Evolutionary conservation across 2,888 invertebrate species (phyloP), one percentile per base, ranked within the genome.

Genomic region (Macroteleia sp.): DNA sequence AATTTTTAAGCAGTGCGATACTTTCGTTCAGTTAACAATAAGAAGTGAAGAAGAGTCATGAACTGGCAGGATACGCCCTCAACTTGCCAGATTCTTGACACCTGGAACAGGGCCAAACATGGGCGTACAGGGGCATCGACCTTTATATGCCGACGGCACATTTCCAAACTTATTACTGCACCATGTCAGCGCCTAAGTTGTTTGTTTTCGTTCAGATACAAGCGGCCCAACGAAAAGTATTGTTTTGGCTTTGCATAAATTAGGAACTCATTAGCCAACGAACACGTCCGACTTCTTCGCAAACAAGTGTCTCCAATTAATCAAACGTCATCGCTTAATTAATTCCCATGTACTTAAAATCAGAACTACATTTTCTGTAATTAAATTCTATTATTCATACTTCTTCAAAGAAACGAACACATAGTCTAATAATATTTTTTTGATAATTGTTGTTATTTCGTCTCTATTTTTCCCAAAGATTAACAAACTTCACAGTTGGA

Each of bases 21-120:
- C 76, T 80, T 80, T 78, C 73, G 76, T 78, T 82, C 62, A 76
- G 62, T 81, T 79, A 71, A 67, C 62, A 73, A 73, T 73, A 77
- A 73, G 71, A 73, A 73, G 62, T 61, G 77, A 82, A 81, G 79
- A 83, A 81, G 78, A 81, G 70, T 71, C 75, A 78, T 75, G 76
- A 82, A 78, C 76, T 74, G 85, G 80, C 82, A 82, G 82, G 84
- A 82, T 83, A 85, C 84, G 86, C 83, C 81, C 81, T 78, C 78
- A 78, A 71, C 74, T 66, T 78, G 74, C 74, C 56, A 62, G 86
- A 87, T 87, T 87, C 87, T 89, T 88, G 89, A 89, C 89, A 90
- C 87, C 88, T 90, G 90, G 90, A 88, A 88, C 83, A 64, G 71
- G 81, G 89, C 90, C 90, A 90, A 89, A 83, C 81, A 83, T 80